Evolutionary conservation across 2,113 vertebrate species (phyloP), one percentile per base, ranked within the genome.

Genomic region (Dipodomys stephensi): DNA sequence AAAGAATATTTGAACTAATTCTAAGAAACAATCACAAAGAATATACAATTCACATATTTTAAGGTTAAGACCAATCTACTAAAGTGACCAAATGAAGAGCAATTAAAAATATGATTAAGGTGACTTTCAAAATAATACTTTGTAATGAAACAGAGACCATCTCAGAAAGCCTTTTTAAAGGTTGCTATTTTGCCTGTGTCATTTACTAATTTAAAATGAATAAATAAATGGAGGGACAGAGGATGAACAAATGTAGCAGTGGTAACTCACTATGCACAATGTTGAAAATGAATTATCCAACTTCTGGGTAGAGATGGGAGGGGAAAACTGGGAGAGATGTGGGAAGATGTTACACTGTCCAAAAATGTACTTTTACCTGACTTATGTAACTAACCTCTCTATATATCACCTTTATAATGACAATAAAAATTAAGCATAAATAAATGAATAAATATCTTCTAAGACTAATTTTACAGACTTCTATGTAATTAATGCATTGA

Each of bases 51-150:
- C 78, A 30, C 57, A 72, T 88, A 35, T 44, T 73, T 25, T 69
- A 32, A 5, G 69, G 19, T 83, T 46, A 83, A 65, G 23, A 20
- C 60, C 27, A 74, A 46, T 22, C 13, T 57, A 86, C 53, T 82
- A 93, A 79, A 16, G 6, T 44, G 18, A 89, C 4, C 39, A 81
- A 81, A 57, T 88, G 44, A 81, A 71, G 25, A 44, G 15, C 10
- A 85, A 85, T 71, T 80, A 85, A 76, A 84, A 91, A 84, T 74
- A 9, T 87, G 35, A 77, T 77, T 83, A 46, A 94, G 78, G 10
- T 68, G 16, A 74, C 46, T 92, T 94, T 90, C 49, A 80, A 81
- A 90, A 81, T 25, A 1, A 3, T 44, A 57, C 46, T 46, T 85
- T 32, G 23, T 35, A 74, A 62, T 83, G 12, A 85, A 57, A 84